Base-by-base conservation (phyloP, 2,797 vertebrate genomes). In the Morelia viridis region DNA sequence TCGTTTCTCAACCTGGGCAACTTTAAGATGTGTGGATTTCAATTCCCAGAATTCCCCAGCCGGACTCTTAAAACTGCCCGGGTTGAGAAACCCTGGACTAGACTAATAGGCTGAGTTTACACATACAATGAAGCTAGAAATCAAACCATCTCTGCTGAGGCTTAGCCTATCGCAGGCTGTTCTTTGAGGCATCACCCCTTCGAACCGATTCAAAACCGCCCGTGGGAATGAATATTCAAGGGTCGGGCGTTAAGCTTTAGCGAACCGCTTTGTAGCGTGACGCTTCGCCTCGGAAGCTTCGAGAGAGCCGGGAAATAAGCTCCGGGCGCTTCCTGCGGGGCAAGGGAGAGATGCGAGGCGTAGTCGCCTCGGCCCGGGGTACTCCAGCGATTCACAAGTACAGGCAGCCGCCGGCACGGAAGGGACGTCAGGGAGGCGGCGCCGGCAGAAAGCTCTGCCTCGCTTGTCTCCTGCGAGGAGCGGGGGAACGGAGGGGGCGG, bases 401-500 rank as follows among this genome's bases (percentile, higher is more conserved):
- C 71, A 24, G 46, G 41, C 10, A 62, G 65, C 28, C 35, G 5
- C 85, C 85, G 50, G 35, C 85, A 91, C 92, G 92, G 89, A 88
- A 93, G 89, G 68, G 89, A 91, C 89, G 92, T 91, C 89, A 88
- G 46, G 13, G 56, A 83, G 89, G 92, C 62, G 92, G 92, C 68
- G 41, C 58, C 28, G 13, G 28, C 41, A 62, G 57, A 11, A 22
- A 9, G 19, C n/a, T 28, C 22, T 86, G 26, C 31, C 85, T 60
- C 10, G n/a, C 15, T 60, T 58, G 85, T 3, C 57, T 60, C 58
- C 9, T 80, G 19, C 35, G 71, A 80, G 9, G 24, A 80, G 19
- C 22, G 19, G 19, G 71, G 13, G 24, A 80, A 24, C 4, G 0
- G 35, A 41, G 71, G 35, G 35, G 12, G 19, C 71, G 35, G 8